Conservation (phyloP, 1,140 invertebrate genomes). For the Diachasma alloeum region DNA sequence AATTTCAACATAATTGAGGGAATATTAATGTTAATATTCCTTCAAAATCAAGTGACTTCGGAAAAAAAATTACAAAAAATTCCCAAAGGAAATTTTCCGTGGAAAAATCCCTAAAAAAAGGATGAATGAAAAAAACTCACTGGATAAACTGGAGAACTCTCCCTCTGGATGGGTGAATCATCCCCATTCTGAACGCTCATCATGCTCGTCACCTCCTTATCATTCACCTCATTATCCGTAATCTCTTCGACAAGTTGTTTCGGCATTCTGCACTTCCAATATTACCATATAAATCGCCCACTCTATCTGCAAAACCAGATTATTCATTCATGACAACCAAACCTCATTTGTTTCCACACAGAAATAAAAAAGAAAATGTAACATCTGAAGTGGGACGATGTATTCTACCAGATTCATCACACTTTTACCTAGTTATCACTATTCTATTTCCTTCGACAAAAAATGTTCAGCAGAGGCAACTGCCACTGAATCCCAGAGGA, state of each 20-base stretch:
- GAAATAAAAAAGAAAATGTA: too few species aligned
- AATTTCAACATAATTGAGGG: too few species aligned
- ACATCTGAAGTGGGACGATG: too few species aligned
- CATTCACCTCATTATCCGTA: conserved; percentile 13
- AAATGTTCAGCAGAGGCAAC: too few species aligned
- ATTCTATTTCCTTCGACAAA: too few species aligned
- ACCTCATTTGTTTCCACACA: neutral
- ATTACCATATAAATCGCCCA: conserved; percentile 14
- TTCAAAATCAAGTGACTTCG: too few species aligned
- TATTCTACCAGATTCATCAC: too few species aligned
- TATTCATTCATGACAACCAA: neutral
- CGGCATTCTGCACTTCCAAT: conserved; percentile 29
- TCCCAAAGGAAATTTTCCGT: too few species aligned
- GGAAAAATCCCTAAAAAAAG: neutral
- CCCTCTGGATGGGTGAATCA: conserved; percentile 31
- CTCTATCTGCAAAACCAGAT: conserved; percentile 29
- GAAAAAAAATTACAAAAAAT: too few species aligned
- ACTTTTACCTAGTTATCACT: too few species aligned
- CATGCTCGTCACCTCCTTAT: neutral
- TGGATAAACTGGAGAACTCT: conserved; percentile 37
- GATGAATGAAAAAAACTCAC: conserved; percentile 25
- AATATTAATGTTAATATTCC: too few species aligned
- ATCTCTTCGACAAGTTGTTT: conserved; percentile 26
- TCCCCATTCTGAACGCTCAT: conserved; percentile 32
- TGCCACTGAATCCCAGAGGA: too few species aligned